These are phyloP conservation scores for Sinonovacula constricta DNA, from an alignment of 1,140 invertebrate genomes.

Conservation along the genomic window DNA sequence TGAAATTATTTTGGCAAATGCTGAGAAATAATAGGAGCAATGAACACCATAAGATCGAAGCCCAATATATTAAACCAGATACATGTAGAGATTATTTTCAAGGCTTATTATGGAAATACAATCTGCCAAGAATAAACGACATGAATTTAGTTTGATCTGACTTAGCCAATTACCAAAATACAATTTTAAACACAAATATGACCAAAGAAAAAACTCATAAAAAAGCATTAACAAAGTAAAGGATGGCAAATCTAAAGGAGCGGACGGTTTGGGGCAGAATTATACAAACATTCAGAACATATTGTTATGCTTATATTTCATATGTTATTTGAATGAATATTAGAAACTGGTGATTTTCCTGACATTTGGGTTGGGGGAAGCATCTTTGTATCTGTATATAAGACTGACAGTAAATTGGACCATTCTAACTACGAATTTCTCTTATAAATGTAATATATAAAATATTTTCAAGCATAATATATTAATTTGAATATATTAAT, in stretches of 20 bases:
- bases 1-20: too few species aligned
- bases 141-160: too few species aligned
- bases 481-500: neutral
- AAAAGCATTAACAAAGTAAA: neutral
- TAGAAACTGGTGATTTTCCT: neutral
- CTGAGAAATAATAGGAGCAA: too few species aligned
- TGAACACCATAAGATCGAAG: too few species aligned
- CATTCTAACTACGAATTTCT: constrained; percentile 7
- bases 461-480: constrained; percentile 7
- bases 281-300: neutral
- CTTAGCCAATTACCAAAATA: too few species aligned
- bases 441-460: constrained; percentile 13
- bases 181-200: too few species aligned
- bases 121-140: too few species aligned
- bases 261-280: neutral
- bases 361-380: neutral
- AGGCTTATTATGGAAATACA: too few species aligned
- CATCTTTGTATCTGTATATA: constrained; percentile 1
- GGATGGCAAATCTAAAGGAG: neutral
- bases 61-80: too few species aligned
- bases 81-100: too few species aligned
- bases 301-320: neutral
- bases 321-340: neutral
- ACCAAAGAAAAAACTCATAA: neutral
- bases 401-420: neutral